Conservation (phyloP, 2,113 vertebrate genomes). For the Vidua chalybeata region DNA sequence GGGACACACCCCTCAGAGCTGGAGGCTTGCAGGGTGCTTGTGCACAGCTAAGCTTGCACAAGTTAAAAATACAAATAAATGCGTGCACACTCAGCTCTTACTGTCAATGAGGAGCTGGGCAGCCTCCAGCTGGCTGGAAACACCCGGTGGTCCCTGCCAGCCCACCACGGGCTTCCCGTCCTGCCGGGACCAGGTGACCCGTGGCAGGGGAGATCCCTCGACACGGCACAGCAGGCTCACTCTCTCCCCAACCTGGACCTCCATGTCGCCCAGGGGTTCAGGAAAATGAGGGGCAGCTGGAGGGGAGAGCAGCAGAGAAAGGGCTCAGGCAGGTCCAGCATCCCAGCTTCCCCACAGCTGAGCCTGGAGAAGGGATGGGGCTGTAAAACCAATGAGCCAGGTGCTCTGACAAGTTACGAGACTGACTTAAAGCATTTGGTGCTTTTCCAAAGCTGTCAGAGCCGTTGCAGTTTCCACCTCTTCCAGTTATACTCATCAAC, state of each 20-base stretch:
- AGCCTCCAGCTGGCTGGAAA: conserved; percentile 59
- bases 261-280: conserved; percentile 71
- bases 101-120: conserved; percentile 83
- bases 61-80: neutral
- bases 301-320: neutral
- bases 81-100: conserved; percentile 53
- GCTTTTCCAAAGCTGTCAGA: neutral
- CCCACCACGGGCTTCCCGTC: conserved; percentile 69
- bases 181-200: conserved; percentile 78
- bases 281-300: conserved; percentile 82
- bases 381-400: neutral
- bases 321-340: neutral
- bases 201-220: conserved; percentile 76
- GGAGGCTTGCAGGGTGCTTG: neutral
- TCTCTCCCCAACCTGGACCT: conserved; percentile 73
- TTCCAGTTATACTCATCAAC: neutral
- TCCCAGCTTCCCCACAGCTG: rapidly evolving
- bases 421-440: neutral
- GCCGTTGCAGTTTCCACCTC: rapidly evolving
- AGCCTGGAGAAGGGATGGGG: neutral
- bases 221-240: conserved; percentile 77
- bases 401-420: rapidly evolving
- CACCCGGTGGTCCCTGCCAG: neutral
- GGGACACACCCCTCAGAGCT: neutral
- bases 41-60: neutral